phyloP scores from a whole-genome alignment of 92 coral and sea anemone species.

The Chrysogorgia sp. region DNA sequence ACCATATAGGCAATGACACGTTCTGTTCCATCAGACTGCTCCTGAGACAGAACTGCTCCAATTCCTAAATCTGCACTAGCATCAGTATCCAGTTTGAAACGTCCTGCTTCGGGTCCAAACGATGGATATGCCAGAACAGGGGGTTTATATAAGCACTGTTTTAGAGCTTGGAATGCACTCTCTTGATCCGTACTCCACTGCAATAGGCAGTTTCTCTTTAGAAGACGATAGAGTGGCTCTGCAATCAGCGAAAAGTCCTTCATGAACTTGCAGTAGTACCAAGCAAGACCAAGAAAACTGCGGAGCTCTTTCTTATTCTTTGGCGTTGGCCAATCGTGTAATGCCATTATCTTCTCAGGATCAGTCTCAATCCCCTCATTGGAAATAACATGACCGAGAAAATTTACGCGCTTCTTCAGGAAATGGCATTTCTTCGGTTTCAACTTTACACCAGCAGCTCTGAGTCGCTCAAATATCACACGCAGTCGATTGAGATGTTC shows the following conservation, averaged over 20 bases:
- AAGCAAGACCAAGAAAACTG: conserved; percentile 51
- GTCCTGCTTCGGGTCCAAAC: conserved; percentile 26
- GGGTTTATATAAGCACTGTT: conserved; percentile 29
- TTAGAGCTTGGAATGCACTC: conserved; percentile 39
- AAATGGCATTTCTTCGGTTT: conserved; percentile 53
- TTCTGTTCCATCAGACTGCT: conserved; percentile 24
- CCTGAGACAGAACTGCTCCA: conserved; percentile 33
- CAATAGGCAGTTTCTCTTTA: conserved; percentile 35
- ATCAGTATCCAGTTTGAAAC: conserved; percentile 56
- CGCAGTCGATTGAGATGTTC: no score
- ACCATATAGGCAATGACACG: conserved; percentile 31
- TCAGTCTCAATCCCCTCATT: conserved; percentile 48
- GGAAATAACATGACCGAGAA: conserved; percentile 59
- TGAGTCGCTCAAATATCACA: no score
- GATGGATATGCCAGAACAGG: conserved; percentile 45
- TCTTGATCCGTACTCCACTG: conserved; percentile 52
- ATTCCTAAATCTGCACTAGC: conserved; percentile 42
- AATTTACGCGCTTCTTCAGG: conserved; percentile 44
- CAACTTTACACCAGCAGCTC: conserved; percentile 49
- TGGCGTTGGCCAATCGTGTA: conserved; percentile 48
- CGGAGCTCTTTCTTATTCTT: conserved; percentile 23
- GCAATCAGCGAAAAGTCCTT: conserved; percentile 36
- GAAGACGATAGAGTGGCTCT: conserved; percentile 46
- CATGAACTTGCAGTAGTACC: conserved; percentile 44
- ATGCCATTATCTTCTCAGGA: conserved; percentile 50